Base-by-base conservation (phyloP, 2,797 vertebrate species). In the Arremon brunneinucha region DNA sequence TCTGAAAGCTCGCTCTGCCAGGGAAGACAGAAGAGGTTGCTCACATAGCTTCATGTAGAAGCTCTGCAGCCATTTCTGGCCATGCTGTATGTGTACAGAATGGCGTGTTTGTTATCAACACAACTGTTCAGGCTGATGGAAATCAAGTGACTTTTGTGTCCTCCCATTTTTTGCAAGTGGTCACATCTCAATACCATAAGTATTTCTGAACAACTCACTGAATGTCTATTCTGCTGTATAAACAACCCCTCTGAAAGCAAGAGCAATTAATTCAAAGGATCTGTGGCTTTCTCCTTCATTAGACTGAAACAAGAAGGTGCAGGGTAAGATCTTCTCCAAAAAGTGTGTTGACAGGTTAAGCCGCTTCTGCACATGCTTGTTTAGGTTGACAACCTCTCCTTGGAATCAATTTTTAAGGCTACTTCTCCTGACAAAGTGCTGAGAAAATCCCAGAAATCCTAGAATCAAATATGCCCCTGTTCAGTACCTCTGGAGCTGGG, bases 381-480 rank as follows among this genome's bases (percentile, higher is more conserved):
- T 69, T 49, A 87, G 11, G 59, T 43, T 70, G 44, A 34, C 37
- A 76, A 34, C 17, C 26, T 89, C 28, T 65, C 78, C 15, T 77
- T 63, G 60, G 21, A 89, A 82, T 26, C 4, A 4, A 34, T 74
- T 91, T 72, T 77, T 89, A 85, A 91, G 56, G 27, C 13, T 50
- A 2, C 27, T 74, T 7, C 41, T 49, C 59, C 85, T 63, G 34
- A 47, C 18, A 75, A 89, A 92, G 14, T 9, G 24, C 41, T 50
- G 89, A 91, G 64, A 77, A 94, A 80, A 87, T 20, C 41, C 8
- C 44, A 63, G 70, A 87, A 80, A 74, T 53, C 47, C 32, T 59
- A 17, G 60, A 87, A 32, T 21, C 75, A 80, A 83, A 68, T 39
- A 64, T 4, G 5, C 9, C 14, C 24, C 1, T 1, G 21, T 70